These are phyloP conservation scores for Plutomurus gul DNA, from an alignment of 1,140 invertebrate species.

Conservation along the genomic window DNA sequence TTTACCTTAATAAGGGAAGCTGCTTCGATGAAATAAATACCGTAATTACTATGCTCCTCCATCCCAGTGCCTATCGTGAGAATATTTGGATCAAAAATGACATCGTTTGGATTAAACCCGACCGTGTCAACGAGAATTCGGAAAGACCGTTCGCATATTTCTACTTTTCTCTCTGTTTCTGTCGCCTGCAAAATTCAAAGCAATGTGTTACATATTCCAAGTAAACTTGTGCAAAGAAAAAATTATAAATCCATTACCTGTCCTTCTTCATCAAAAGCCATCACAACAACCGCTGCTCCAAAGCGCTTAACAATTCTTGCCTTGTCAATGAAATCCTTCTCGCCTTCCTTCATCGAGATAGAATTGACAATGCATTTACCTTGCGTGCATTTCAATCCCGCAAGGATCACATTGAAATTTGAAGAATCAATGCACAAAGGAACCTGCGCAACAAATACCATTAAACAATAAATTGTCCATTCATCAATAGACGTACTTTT, in stretches of 20 bases:
- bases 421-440: constrained; percentile 68
- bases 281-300: constrained; percentile 67
- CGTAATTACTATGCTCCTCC: constrained; percentile 67
- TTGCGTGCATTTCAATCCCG: constrained; percentile 66
- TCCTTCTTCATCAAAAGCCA: constrained; percentile 65
- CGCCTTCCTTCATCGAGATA: constrained; percentile 65
- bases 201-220: neutral
- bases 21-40: constrained; percentile 65
- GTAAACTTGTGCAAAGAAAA: neutral
- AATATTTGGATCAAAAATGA: constrained; percentile 72
- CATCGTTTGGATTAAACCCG: constrained; percentile 66
- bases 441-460: constrained; percentile 56
- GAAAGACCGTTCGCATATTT: constrained; percentile 65
- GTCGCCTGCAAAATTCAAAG: constrained; percentile 58
- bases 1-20: constrained; percentile 63
- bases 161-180: constrained; percentile 62
- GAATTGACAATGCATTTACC: constrained; percentile 69
- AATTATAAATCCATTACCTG: constrained; percentile 61
- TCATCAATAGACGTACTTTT: neutral
- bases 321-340: constrained; percentile 64
- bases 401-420: constrained; percentile 63
- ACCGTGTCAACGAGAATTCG: constrained; percentile 62
- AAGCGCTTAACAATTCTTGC: constrained; percentile 59
- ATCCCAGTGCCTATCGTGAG: constrained; percentile 69
- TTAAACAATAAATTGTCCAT: constrained; percentile 15